Conservation (phyloP, 1,140 invertebrate genomes). For the Drosophila subobscura region DNA sequence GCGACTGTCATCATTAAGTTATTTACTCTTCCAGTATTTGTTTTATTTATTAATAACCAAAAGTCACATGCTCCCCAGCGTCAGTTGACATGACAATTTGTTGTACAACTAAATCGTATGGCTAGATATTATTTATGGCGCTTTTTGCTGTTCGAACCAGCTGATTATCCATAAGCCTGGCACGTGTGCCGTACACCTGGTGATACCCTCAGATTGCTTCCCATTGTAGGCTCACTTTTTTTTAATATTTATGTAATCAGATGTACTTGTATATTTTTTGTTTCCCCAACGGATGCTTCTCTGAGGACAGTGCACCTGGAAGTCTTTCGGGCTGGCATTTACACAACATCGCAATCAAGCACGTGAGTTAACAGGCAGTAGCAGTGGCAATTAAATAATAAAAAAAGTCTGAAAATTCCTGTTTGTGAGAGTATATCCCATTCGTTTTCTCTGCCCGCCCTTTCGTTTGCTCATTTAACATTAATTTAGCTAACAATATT, state of each 20-base stretch:
- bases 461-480: conserved; percentile 6
- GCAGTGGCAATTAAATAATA: conserved; percentile 9
- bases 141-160: conserved; percentile 21
- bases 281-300: conserved; percentile 2
- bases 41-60: conserved; percentile 52
- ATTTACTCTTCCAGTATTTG: conserved; percentile 52
- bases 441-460: conserved; percentile 20
- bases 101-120: conserved; percentile 42
- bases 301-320: conserved; percentile 34
- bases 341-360: conserved; percentile 19
- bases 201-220: conserved; percentile 17
- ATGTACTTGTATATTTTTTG: conserved; percentile 1
- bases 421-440: conserved; percentile 12
- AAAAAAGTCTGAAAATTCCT: neutral
- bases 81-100: conserved; percentile 61
- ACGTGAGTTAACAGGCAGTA: conserved; percentile 6
- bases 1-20: conserved; percentile 61
- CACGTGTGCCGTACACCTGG: conserved; percentile 22
- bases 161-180: conserved; percentile 21
- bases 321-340: conserved; percentile 13
- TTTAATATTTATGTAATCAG: neutral
- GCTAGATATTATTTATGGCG: conserved; percentile 21
- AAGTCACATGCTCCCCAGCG: conserved; percentile 63
- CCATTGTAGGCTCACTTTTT: too few relatives aligned
- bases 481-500: conserved; percentile 56